Percentiles rank a stretch among this genome's conserved stretches.
These are phyloP conservation scores for Monopis laevigella DNA, from an alignment of 2,888 invertebrate species.

Conservation along the genomic window DNA sequence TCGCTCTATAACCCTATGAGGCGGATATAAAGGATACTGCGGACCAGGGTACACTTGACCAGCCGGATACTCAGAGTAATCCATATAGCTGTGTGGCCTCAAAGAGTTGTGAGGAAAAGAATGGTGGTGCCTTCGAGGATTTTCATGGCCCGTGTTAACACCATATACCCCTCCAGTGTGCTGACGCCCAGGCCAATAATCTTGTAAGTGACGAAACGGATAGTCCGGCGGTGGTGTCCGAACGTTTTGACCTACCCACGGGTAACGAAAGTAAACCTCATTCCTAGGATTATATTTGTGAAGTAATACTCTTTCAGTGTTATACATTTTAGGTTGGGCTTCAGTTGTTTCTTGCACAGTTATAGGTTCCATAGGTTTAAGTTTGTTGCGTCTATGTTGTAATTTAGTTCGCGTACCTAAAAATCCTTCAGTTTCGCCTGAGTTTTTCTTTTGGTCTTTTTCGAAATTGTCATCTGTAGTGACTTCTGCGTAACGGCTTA, in stretches of 20 bases:
- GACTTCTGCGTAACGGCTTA: conserved; percentile 59
- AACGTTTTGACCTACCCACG: conserved; percentile 47
- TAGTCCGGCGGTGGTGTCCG: conserved; percentile 48
- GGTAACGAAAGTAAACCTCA: conserved; percentile 45
- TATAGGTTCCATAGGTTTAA: conserved; percentile 29
- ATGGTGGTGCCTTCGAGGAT: conserved; percentile 56
- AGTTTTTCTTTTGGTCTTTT: conserved; percentile 43
- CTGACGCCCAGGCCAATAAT: conserved; percentile 52
- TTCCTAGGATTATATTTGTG: conserved; percentile 29
- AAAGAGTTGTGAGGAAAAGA: conserved; percentile 46
- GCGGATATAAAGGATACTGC: conserved; percentile 26
- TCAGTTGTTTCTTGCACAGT: conserved; percentile 23
- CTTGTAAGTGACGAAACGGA: conserved; percentile 54
- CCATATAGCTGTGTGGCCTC: conserved; percentile 37
- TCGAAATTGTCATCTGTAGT: conserved; percentile 57
- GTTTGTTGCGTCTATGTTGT: conserved; percentile 50
- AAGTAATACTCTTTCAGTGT: conserved; percentile 5
- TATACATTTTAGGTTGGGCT: conserved; percentile 19
- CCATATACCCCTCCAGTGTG: conserved; percentile 50
- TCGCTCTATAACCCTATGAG: conserved; percentile 36
- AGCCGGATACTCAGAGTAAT: conserved; percentile 24
- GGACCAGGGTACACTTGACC: conserved; percentile 35
- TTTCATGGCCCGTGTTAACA: conserved; percentile 42
- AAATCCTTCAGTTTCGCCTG: conserved; percentile 41
- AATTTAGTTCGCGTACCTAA: conserved; percentile 55